Conservation (phyloP, 1,140 invertebrate genomes). For the Sminthurides bifidus region DNA sequence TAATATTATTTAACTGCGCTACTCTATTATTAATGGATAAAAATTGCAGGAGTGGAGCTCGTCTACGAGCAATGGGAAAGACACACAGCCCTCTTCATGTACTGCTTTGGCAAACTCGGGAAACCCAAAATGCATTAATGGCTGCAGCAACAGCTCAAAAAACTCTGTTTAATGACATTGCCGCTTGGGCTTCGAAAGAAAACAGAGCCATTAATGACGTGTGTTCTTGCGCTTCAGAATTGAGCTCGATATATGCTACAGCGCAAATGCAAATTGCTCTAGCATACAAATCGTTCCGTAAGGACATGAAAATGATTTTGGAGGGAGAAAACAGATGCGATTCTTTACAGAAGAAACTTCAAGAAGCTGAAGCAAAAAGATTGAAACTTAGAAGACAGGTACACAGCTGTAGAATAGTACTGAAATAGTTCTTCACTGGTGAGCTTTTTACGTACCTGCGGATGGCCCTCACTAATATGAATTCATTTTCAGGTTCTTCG, state of each 20-base stretch:
- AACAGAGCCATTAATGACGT: constrained; percentile 45
- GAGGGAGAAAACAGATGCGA: constrained; percentile 30
- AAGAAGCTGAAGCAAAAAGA: constrained; percentile 29
- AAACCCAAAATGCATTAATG: constrained; percentile 40
- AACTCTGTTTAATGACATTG: constrained; percentile 42
- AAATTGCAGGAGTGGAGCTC: constrained; percentile 42
- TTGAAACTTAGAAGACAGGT: constrained; percentile 33
- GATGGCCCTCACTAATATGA: neutral
- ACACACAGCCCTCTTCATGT: constrained; percentile 44
- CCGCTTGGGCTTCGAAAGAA: constrained; percentile 44
- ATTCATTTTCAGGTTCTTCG: constrained; percentile 39
- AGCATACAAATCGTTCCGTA: constrained; percentile 27
- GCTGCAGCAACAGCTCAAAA: constrained; percentile 42
- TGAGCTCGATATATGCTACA: constrained; percentile 42
- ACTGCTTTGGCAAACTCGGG: constrained; percentile 44
- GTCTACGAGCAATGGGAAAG: constrained; percentile 41
- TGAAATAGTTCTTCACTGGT: neutral
- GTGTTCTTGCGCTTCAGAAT: constrained; percentile 40
- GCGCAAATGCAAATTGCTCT: constrained; percentile 42
- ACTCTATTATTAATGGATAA: too few relatives aligned
- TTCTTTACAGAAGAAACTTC: constrained; percentile 12
- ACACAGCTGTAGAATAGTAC: constrained; percentile 12
- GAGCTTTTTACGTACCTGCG: neutral
- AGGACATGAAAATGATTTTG: constrained; percentile 34
- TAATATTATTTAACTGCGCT: constrained; percentile 4